Conservation (phyloP, 2,888 invertebrate genomes). For the Pogonocherus hispidulus region DNA sequence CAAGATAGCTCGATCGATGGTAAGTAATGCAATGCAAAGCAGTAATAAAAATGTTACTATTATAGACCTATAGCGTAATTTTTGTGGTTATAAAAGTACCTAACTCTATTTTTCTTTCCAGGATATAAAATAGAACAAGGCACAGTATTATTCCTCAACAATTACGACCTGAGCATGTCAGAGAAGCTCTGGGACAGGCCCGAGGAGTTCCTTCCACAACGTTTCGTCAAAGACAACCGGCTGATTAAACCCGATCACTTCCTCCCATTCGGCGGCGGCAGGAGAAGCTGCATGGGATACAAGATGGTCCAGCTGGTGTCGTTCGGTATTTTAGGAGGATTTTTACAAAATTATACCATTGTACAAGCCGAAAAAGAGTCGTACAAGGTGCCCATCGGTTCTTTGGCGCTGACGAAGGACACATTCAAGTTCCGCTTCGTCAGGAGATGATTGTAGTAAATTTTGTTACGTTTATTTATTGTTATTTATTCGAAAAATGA, state of each 20-base stretch:
- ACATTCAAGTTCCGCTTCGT: slow-evolving; percentile 71
- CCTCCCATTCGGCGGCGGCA: slow-evolving; percentile 77
- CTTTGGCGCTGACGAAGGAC: slow-evolving; percentile 71
- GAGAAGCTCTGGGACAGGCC: slow-evolving; percentile 75
- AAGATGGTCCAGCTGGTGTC: slow-evolving; percentile 76
- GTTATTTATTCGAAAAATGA: background rate
- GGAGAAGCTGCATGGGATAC: slow-evolving; percentile 79
- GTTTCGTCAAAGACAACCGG: slow-evolving; percentile 73
- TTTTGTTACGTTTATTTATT: slow-evolving; percentile 11
- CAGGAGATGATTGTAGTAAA: slow-evolving; percentile 58
- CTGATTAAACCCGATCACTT: slow-evolving; percentile 76
- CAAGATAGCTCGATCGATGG: slow-evolving; percentile 75
- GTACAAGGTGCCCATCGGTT: slow-evolving; percentile 72
- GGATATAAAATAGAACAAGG: slow-evolving; percentile 75
- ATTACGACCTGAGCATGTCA: slow-evolving; percentile 77
- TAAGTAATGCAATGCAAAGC: slow-evolving; percentile 65
- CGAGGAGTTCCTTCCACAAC: slow-evolving; percentile 73
- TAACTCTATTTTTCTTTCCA: too few species aligned
- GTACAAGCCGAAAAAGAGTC: slow-evolving; percentile 66
- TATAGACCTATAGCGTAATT: too few species aligned
- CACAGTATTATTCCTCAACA: slow-evolving; percentile 77
- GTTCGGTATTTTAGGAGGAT: slow-evolving; percentile 71
- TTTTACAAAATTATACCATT: slow-evolving; percentile 72
- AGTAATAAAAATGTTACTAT: too few species aligned
- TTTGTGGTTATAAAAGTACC: too few species aligned